phyloP scores from a whole-genome alignment of 1,140 invertebrate genomes.

The Leptinotarsa defecta region DNA sequence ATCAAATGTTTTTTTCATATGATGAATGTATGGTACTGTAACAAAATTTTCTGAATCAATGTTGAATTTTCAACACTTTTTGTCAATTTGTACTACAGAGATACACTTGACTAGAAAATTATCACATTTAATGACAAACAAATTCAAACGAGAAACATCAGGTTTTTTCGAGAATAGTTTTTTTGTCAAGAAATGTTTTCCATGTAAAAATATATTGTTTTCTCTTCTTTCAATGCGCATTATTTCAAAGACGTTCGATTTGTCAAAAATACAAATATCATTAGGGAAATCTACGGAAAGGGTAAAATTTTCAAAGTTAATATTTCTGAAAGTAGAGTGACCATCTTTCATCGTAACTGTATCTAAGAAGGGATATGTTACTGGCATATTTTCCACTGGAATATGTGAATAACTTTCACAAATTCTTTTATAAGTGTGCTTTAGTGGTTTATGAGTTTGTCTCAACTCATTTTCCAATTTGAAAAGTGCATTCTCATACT shows the following conservation, averaged over 20 bases:
- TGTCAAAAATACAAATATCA: constrained; percentile 1
- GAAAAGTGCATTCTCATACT: constrained; percentile 32
- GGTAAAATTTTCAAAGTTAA: constrained; percentile 5
- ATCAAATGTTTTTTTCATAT: background rate
- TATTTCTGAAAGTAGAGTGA: constrained; percentile 7
- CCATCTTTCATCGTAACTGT: background rate
- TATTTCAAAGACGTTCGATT: background rate
- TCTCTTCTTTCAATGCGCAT: no score
- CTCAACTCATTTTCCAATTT: constrained; percentile 15
- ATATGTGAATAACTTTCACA: background rate
- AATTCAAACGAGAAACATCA: background rate
- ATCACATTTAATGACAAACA: background rate
- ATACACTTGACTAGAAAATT: constrained; percentile 5
- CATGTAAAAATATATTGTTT: constrained; percentile 9
- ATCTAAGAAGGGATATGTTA: background rate
- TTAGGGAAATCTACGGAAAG: background rate
- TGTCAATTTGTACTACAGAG: background rate
- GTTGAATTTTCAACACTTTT: constrained; percentile 12
- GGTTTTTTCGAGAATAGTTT: background rate
- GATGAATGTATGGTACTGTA: constrained; percentile 10
- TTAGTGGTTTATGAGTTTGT: constrained; percentile 24
- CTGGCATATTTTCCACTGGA: constrained; percentile 1
- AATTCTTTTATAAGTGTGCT: constrained; percentile 27
- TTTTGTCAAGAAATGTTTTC: background rate
- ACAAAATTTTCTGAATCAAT: constrained; percentile 14